Percentiles rank a stretch among this genome's conserved stretches.
Evolutionary conservation across 2,888 invertebrate genomes (phyloP).

Genomic region (Ferdinandea cuprea): DNA sequence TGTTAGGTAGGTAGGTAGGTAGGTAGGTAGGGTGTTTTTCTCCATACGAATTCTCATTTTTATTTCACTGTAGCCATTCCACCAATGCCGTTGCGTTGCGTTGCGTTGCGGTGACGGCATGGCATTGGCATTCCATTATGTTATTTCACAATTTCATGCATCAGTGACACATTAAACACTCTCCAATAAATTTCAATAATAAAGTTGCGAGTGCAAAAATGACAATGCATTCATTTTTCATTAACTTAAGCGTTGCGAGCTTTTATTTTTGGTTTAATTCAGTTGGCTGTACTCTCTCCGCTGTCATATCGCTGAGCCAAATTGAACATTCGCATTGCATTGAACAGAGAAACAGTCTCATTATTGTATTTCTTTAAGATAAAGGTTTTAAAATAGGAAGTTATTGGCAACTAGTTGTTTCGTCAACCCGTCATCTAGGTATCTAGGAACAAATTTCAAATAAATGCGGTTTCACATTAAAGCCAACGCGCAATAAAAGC

Average conservation of each 20-base stretch:
- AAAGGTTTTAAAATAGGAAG: background rate
- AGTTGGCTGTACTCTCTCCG: constrained; percentile 31
- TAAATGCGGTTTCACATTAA: too few species aligned
- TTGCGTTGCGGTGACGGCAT: background rate
- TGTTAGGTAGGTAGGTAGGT: too few species aligned
- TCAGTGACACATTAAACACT: constrained; percentile 37
- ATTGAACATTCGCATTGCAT: constrained; percentile 10
- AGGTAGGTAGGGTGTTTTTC: too few species aligned
- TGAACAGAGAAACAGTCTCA: background rate
- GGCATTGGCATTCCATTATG: constrained; percentile 38
- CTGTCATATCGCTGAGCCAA: constrained; percentile 2
- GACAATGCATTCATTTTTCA: constrained; percentile 48
- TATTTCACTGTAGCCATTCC: too few species aligned
- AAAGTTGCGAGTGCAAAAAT: constrained; percentile 31
- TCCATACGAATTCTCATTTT: too few species aligned
- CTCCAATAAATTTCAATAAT: constrained; percentile 55
- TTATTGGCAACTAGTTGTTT: background rate
- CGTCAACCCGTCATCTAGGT: too few species aligned
- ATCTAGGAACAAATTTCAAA: too few species aligned
- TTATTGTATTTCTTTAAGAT: background rate
- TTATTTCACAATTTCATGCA: constrained; percentile 49
- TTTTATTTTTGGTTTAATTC: constrained; percentile 29
- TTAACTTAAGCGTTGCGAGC: constrained; percentile 37
- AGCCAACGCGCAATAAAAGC: constrained; percentile 18
- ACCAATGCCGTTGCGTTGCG: background rate